Base-by-base conservation (phyloP, 2,113 vertebrate species). In the Gambusia affinis region DNA sequence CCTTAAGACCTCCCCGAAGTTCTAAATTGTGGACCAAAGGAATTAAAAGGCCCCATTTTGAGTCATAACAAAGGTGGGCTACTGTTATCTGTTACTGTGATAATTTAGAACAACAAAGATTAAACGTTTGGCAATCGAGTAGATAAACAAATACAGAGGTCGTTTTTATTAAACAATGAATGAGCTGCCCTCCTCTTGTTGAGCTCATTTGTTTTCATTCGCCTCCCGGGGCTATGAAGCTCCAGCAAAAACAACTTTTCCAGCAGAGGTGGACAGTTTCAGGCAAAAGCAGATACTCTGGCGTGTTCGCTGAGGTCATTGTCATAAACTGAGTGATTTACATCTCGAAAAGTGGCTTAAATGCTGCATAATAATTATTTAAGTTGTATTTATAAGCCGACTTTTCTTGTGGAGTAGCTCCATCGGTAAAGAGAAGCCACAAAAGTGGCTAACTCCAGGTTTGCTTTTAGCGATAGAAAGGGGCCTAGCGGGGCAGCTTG, bases 401-500 rank as follows among this genome's bases (percentile, higher is more conserved):
- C 69, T 83, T 67, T 47, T 11, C 8, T 11, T 28, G 47, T 27
- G 30, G 42, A 66, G 60, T 17, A 83, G 85, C 75, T 85, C 80
- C 28, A 61, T 66, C 72, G 7, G 76, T 76, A 62, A 35, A 28
- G 63, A 70, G 76, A 74, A 83, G 85, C 71, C 64, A 57, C 51
- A 77, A 78, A 89, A 84, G 87, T 75, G 81, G 64, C 85, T 84
- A 66, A 67, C 86, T 88, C 85, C 73, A 77, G 69, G 80, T 87
- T 89, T 87, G 85, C 85, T 82, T 89, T 85, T 79, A 83, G 88
- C 89, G 85, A 87, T 64, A 84, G 88, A 89, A 72, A 93, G 90
- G 90, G 94, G 94, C 94, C 94, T 93, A 92, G 91, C 87, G 88
- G 91, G 92, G 90, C 92, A 93, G 92, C 87, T 85, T 85, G 91